Base-by-base conservation (phyloP, 92 coral and sea anemone genomes). In the Montipora capitata region DNA sequence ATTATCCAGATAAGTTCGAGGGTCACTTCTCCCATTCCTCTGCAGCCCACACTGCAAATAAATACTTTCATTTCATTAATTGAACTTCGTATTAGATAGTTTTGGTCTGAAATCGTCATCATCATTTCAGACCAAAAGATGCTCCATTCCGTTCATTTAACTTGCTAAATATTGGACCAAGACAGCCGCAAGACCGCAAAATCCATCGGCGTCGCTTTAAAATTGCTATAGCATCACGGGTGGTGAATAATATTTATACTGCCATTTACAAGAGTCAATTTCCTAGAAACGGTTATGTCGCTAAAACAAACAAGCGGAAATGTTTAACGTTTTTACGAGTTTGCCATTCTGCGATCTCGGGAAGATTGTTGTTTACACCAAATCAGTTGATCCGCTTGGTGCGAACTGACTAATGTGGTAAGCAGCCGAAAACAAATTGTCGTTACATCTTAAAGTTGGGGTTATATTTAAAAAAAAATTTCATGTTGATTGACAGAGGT, bases 221-320 rank as follows among this genome's bases (percentile, higher is more conserved):
- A 48, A 48, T 48, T 48, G 6, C 52, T 10, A 48, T 54, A 54
- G 35, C 68, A 15, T 14, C 68, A 35, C 38, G 68, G 15, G 68
- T 62, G 68, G 68, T 62, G 68, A 62, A 35, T 14, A 13, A 20
- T 40, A 18, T 62, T 11, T 59, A 59, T 14, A 18, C 70, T 10
- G 61, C 14, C 4, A 15, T 10, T 61, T 77, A 14, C 38, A 11
- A 61, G 69, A 40, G 70, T n/a, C 64, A 16, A 61, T 77, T 59
- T 61, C 71, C 82, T 41, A 41, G 70, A 59, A 77, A 77, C 71
- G 40, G 70, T 17, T 0, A 1, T 16, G 82, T 77, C 70, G n/a
- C 56, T 35, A 77, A 16, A 56, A 45, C n/a, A 77, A 77, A 77
- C 70, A 77, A 12, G 35, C 11, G 5, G 51, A 41, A 35, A 48